A percentile compares a stretch with the other conserved stretches of the same genome.
Evolutionary conservation across 2,113 vertebrate species (phyloP).

Genomic region (Leptodactylus fuscus): DNA sequence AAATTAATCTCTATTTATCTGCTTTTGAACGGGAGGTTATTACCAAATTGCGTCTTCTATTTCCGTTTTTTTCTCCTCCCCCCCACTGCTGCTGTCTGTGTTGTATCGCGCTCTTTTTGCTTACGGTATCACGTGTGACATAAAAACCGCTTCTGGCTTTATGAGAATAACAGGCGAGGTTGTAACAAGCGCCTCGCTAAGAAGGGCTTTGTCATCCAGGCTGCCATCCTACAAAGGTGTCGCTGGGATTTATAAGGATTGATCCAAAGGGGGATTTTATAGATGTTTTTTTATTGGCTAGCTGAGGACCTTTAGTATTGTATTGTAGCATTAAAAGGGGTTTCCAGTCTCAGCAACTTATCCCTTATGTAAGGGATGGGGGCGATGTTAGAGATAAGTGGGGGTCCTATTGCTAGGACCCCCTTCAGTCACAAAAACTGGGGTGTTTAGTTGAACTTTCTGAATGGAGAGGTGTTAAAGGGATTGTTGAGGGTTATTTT

Average conservation of each 20-base stretch:
- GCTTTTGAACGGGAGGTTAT: slow-evolving; percentile 61
- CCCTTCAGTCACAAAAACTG: too few relatives aligned
- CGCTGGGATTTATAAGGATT: neutral
- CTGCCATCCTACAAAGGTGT: too few relatives aligned
- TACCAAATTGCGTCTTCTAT: neutral
- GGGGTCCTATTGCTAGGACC: too few relatives aligned
- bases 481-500: too few relatives aligned
- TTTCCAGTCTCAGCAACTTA: too few relatives aligned
- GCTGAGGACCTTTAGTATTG: too few relatives aligned
- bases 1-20: slow-evolving; percentile 65
- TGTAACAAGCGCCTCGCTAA: neutral
- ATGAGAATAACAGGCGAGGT: slow-evolving; percentile 1
- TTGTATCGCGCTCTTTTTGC: neutral
- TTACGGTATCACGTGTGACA: neutral
- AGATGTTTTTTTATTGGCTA: neutral
- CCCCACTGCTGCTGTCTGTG: neutral
- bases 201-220: neutral
- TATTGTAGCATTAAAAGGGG: too few relatives aligned
- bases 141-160: neutral
- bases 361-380: too few relatives aligned
- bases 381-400: too few relatives aligned
- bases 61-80: neutral
- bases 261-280: neutral
- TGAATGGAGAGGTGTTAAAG: too few relatives aligned
- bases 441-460: too few relatives aligned